Evolutionary conservation across 2,113 vertebrate species (phyloP), one percentile per base, ranked within the genome.

Genomic region (Tragelaphus buxtoni): DNA sequence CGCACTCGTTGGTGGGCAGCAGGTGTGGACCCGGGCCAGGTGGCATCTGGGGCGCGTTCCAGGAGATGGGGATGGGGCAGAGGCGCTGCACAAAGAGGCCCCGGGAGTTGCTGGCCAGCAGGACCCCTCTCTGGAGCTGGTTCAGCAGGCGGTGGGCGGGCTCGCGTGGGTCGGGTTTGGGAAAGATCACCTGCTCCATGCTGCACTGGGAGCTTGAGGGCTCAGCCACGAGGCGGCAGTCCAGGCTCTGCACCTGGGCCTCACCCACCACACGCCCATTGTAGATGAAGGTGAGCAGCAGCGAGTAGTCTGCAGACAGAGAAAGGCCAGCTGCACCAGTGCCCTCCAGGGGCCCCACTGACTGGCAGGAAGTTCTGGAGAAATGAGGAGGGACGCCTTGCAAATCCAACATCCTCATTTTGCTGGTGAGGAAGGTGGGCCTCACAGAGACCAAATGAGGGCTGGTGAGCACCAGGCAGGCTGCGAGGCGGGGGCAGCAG

Each of bases 31-130:
- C 30, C 39, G 98, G 47, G 55, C 94, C 42, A 24, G 93, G 17
- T 22, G 93, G 60, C 1, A 86, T 72, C 85, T 98, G 98, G 0
- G 99, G 99, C 6, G 99, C 98, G 0, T 95, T 98, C 99, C 99
- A 99, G 97, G 98, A 99, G 90, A 99, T 97, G 58, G 98, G 98
- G 5, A 99, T 99, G 61, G 98, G 98, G 96, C 99, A 99, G 63
- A 98, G 99, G 35, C 99, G 98, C 74, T 97, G 98, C 18, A 99
- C 98, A 47, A 99, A 99, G 39, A 99, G 98, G 0, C 99, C 99
- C 47, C 96, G 89, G 17, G 51, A 22, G 22, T 98, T 98, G 96
- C 98, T 99, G 94, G 98, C 99, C 51, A 99, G 98, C 97, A 99
- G 95, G 97, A 99, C 96, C 0, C 99, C 99, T 24, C 96, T 98